Base-by-base conservation (phyloP, 1,140 invertebrate species). In the Tetramorium parvispinum region DNA sequence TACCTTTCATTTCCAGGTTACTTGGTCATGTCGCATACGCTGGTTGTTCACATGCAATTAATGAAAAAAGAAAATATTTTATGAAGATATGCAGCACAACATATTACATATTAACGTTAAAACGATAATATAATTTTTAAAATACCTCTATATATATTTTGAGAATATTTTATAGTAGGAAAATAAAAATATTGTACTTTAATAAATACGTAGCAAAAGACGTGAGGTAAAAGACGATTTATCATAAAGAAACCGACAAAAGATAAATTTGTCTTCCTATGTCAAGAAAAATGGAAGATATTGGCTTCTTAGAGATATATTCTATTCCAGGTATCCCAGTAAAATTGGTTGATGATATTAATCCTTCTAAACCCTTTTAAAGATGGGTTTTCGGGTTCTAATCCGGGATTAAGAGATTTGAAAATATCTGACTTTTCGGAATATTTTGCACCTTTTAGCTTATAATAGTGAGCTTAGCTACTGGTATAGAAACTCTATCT, bases 1-100 rank as follows among this genome's bases (percentile, higher is more conserved):
- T 88, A 91, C 91, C 91, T 91, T 92, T 81, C 89, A 86, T 91
- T 92, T 92, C 89, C 89, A 91, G 93, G 93, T 95, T 93, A 95
- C 92, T 94, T 93, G 94, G 94, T 94, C 94, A 94, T 87, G 91
- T 73, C 16, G 71, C 8, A 37, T 40, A 63, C 59, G 51, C 61
- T n/a, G 49, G 27, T 49, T 79, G 40, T 90, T 78, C 37, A 68
- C 51, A 79, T 86, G 78, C 61, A 88, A 88, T 71, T 77, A 88
- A 55, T 57, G n/a, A 65, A 65, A 32, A 40, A 68, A 51, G 10
- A 11, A 65, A 40, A 40, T 5, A 53, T 21, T 73, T 32, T 77
- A 32, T 43, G 0, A 18, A 24, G 63, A 32, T 32, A 63, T 46
- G 16, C 40, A 24, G 59, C 16, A n/a, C 16, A 55, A 40, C 10